Percentiles rank a stretch among this genome's conserved stretches.
Evolutionary conservation across 2,888 invertebrate genomes (phyloP).

Genomic region (Drosophila conformis): DNA sequence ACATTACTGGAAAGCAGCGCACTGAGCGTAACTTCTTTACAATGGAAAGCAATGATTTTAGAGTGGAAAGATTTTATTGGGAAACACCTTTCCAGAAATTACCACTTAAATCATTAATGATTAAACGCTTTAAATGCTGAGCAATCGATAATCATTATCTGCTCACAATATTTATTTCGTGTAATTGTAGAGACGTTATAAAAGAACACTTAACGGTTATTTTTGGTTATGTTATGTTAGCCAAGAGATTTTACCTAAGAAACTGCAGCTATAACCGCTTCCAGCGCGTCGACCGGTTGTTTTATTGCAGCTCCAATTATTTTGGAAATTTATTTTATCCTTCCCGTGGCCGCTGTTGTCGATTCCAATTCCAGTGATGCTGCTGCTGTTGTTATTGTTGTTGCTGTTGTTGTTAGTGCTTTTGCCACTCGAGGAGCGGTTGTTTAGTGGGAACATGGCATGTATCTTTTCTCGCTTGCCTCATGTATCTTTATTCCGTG

Average conservation of each 20-base stretch:
- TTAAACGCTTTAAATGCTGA: constrained; percentile 13
- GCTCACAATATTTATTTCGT: background rate
- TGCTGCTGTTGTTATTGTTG: constrained; percentile 39
- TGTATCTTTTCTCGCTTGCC: constrained; percentile 65
- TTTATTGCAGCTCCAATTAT: constrained; percentile 84
- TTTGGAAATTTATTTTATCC: constrained; percentile 84
- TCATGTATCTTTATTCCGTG: constrained; percentile 54
- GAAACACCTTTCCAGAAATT: constrained; percentile 29
- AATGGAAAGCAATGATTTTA: constrained; percentile 9
- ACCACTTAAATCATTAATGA: constrained; percentile 13
- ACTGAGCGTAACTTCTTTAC: background rate
- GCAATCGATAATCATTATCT: constrained; percentile 24
- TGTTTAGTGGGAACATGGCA: constrained; percentile 78
- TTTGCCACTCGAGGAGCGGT: constrained; percentile 77
- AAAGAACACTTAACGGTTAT: constrained; percentile 33
- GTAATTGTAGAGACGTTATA: background rate
- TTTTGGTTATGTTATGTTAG: constrained; percentile 34
- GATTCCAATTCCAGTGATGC: constrained; percentile 12
- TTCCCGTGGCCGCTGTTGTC: constrained; percentile 46
- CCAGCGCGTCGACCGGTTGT: constrained; percentile 84
- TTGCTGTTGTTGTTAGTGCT: constrained; percentile 59
- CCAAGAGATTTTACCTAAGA: constrained; percentile 82
- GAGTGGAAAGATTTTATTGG: background rate
- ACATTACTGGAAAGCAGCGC: constrained; percentile 7
- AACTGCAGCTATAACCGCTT: constrained; percentile 85